These are phyloP conservation scores for Tokudaia tokunoshimensis DNA, from an alignment of 2,797 vertebrate species.

Conservation along the genomic window DNA sequence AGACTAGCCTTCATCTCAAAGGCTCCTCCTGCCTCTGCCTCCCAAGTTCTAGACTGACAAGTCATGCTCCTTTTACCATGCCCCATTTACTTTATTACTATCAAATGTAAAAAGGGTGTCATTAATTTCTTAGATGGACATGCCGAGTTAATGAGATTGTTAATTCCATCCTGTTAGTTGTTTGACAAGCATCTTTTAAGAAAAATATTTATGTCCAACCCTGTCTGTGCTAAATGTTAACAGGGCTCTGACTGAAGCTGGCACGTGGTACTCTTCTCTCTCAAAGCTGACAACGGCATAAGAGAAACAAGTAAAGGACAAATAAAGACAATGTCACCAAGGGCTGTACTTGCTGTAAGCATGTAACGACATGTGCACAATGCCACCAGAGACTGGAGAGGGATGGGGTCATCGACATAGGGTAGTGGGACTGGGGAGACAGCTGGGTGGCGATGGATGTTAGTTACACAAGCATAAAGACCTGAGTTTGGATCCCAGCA, in stretches of 20 bases:
- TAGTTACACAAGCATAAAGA: no score
- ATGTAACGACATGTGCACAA: not conserved
- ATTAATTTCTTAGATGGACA: not conserved
- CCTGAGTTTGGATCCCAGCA: not conserved
- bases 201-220: not conserved
- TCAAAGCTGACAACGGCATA: not conserved
- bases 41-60: not conserved
- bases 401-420: not conserved
- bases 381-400: not conserved
- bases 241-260: not conserved
- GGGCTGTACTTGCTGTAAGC: not conserved
- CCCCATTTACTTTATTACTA: not conserved
- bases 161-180: conserved; percentile 1
- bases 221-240: conserved; percentile 15
- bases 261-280: not conserved
- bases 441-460: not conserved
- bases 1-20: not conserved
- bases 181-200: conserved; percentile 9
- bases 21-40: not conserved
- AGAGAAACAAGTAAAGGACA: not conserved
- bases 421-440: no score
- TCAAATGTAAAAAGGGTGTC: not conserved
- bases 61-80: no score
- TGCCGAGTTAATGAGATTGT: not conserved
- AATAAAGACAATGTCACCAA: not conserved